Evolutionary conservation across 2,113 vertebrate genomes (phyloP).

Genomic region (Anolis sagrei): DNA sequence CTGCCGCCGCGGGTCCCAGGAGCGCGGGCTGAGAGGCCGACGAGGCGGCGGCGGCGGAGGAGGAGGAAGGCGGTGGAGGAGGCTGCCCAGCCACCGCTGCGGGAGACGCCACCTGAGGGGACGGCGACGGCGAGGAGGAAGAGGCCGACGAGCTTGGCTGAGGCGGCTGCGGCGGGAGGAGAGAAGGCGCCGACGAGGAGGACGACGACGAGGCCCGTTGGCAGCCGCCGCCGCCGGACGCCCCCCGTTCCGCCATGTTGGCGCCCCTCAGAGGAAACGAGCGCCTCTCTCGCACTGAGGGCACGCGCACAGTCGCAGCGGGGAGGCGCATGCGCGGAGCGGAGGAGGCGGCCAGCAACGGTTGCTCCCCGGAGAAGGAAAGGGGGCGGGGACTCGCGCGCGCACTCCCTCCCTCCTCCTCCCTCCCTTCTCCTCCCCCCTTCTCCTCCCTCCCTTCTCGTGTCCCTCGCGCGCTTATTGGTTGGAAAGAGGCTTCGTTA

Average conservation of each 20-base stretch:
- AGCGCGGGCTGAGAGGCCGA: neutral
- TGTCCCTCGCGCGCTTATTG: no score
- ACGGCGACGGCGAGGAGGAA: neutral
- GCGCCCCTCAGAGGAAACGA: neutral
- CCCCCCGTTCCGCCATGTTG: slow-evolving; percentile 44
- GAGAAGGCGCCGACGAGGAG: neutral
- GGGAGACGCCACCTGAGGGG: no score
- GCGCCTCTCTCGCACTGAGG: no score
- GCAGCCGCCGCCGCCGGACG: neutral
- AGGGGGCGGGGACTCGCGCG: no score
- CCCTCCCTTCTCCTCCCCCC: no score
- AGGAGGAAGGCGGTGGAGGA: neutral
- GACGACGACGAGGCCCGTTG: neutral
- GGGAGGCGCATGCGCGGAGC: no score
- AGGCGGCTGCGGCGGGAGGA: slow-evolving; percentile 54
- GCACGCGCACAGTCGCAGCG: no score
- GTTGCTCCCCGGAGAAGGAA: neutral
- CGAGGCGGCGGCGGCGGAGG: neutral
- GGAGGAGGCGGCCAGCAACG: neutral
- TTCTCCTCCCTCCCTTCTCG: no score
- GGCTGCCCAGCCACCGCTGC: neutral
- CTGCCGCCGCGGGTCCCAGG: slow-evolving; percentile 18
- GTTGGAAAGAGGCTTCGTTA: no score
- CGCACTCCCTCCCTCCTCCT: no score
- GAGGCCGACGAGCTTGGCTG: slow-evolving; percentile 7